Percentiles rank a stretch among this genome's conserved stretches.
These are phyloP conservation scores for Chamaedrilus cognettii DNA, from an alignment of 2,888 invertebrate genomes.

Conservation along the genomic window DNA sequence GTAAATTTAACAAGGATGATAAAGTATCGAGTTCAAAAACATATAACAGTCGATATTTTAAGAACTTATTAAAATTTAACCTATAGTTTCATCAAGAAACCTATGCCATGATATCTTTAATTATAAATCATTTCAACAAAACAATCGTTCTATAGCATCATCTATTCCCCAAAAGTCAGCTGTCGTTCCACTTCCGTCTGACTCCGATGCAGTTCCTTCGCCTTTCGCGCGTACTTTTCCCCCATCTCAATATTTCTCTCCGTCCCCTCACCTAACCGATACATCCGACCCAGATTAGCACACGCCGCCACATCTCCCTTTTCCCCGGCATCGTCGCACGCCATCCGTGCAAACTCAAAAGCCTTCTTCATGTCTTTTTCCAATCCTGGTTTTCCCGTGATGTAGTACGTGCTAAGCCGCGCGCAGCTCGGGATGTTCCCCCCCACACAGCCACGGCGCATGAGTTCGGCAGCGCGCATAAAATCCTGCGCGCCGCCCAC, in stretches of 20 bases:
- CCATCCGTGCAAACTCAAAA: conserved; percentile 74
- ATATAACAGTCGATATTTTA: too few species aligned
- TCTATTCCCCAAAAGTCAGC: conserved; percentile 2
- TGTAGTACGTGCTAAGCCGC: conserved; percentile 77
- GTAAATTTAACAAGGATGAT: too few species aligned
- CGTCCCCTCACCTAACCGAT: conserved; percentile 73
- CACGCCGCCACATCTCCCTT: conserved; percentile 82
- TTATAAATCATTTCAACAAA: too few species aligned
- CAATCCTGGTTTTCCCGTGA: conserved; percentile 67
- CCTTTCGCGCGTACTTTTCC: conserved; percentile 72
- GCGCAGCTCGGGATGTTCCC: conserved; percentile 72
- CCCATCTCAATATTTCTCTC: conserved; percentile 73
- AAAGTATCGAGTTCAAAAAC: too few species aligned
- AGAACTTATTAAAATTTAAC: too few species aligned
- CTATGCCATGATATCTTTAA: too few species aligned
- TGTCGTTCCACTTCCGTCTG: neutral
- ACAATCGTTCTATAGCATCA: neutral
- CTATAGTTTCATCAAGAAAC: too few species aligned
- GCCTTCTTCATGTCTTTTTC: conserved; percentile 74
- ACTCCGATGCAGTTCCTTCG: conserved; percentile 50
- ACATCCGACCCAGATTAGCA: conserved; percentile 77
- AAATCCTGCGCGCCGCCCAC: conserved; percentile 37
- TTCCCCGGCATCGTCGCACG: conserved; percentile 76
- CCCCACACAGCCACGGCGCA: conserved; percentile 44
- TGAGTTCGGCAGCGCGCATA: conserved; percentile 39